Percentiles rank a stretch among this genome's conserved stretches.
phyloP scores from a whole-genome alignment of 2,797 vertebrate species.

The Sebastes jordani region DNA sequence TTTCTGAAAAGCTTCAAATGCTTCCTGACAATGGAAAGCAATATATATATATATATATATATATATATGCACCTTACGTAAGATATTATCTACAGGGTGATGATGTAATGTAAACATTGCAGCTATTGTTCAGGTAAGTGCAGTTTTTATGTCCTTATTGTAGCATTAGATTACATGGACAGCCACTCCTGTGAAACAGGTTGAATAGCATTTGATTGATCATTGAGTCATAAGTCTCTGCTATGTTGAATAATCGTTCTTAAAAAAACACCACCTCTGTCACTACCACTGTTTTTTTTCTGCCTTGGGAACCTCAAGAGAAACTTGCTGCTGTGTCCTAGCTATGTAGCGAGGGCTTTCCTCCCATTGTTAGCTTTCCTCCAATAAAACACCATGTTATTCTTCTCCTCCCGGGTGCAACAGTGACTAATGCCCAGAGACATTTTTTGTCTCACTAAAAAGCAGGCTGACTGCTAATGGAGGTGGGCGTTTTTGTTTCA shows the following conservation, averaged over 20 bases:
- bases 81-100: background rate
- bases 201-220: constrained; percentile 44
- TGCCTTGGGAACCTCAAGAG: constrained; percentile 63
- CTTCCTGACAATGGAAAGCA: background rate
- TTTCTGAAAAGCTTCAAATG: constrained; percentile 6
- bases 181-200: constrained; percentile 20
- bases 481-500: constrained; percentile 76
- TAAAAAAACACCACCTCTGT: constrained; percentile 41
- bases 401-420: constrained; percentile 75
- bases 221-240: constrained; percentile 14
- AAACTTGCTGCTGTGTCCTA: constrained; percentile 49
- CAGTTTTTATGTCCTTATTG: constrained; percentile 24
- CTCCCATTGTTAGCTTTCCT: constrained; percentile 83
- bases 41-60: background rate
- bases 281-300: constrained; percentile 18
- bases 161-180: constrained; percentile 7
- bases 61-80: background rate
- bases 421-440: constrained; percentile 75
- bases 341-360: constrained; percentile 74
- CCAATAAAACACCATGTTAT: constrained; percentile 74
- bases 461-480: constrained; percentile 72
- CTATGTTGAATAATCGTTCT: constrained; percentile 44
- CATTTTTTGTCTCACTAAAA: constrained; percentile 74
- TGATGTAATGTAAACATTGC: constrained; percentile 20
- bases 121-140: constrained; percentile 35